Conservation (phyloP, 2,797 vertebrate genomes). For the Octomys mimax region DNA sequence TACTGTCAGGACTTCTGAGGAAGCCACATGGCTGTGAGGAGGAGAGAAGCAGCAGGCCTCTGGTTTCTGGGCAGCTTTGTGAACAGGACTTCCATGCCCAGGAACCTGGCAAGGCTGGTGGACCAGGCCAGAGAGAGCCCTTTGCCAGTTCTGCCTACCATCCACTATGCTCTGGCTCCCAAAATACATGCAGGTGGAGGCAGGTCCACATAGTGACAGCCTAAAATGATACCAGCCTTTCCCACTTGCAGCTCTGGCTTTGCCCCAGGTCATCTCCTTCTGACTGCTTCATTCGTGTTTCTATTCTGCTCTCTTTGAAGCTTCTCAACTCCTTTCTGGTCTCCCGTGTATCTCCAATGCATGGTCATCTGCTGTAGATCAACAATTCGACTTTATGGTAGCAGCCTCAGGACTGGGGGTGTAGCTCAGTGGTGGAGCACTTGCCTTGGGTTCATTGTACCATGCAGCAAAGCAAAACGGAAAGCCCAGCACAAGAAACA, state of each 20-base stretch:
- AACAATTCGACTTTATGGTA: not conserved
- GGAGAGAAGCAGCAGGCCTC: not conserved
- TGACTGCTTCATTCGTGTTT: not conserved
- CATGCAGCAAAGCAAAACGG: not conserved
- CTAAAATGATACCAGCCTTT: not conserved
- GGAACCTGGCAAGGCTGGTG: not conserved
- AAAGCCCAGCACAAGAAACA: not conserved
- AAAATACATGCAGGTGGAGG: no score
- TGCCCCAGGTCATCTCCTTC: not conserved
- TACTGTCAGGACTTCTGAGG: not conserved
- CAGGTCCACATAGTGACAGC: not conserved
- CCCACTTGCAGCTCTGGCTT: not conserved
- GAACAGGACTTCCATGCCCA: not conserved
- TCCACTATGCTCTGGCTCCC: not conserved
- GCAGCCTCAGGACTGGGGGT: not conserved
- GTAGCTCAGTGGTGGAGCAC: not conserved
- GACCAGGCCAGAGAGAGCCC: accelerated
- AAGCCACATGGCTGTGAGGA: not conserved
- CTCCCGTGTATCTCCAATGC: not conserved
- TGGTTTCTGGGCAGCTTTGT: not conserved
- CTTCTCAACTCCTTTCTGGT: not conserved
- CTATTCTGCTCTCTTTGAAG: not conserved
- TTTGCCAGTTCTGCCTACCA: accelerated
- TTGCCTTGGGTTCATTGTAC: not conserved
- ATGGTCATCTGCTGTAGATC: not conserved